Evolutionary conservation across 2,113 vertebrate species (phyloP), one percentile per base, ranked within the genome.

Genomic region (Pleuronectes platessa): DNA sequence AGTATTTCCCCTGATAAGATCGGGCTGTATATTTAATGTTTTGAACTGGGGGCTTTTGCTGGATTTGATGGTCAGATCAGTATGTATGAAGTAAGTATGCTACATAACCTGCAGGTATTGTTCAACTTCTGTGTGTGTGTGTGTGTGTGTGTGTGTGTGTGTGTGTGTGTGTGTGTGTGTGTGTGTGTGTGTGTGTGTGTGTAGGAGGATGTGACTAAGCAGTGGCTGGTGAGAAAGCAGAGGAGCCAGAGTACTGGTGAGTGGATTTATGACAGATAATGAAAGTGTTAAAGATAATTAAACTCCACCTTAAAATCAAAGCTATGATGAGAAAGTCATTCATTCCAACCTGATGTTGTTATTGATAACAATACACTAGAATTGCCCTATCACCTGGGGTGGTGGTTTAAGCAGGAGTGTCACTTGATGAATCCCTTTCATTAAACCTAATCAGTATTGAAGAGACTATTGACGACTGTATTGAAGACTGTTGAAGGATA

Each of bases 211-310:
- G 90, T 95, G 65, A 93, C 94, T 0, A 93, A 93, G 72, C 83
- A 89, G 61, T 95, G 94, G 94, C 79, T 95, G 81, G 80, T 88
- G 72, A 90, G 82, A 7, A 95, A 93, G 79, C 94, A 95, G 88
- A 90, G 85, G 78, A 89, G 68, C 53, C 92, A 93, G 79, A 90
- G 74, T 26, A 84, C 68, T 3, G 93, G 94, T 95, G 81, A 86
- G 94, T 76, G 51, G 26, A 49, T 53, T 21, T 49, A 13, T 23
- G 14, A 37, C 24, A 20, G 20, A 54, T 37, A 0, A 9, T 58
- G 14, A 59, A 67, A 55, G 58, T 42, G 40, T 67, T 24, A 11
- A n/a, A 63, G 53, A 62, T 26, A 15, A 70, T 15, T 14, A 14
- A 77, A 42, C 31, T 8, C 3, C 27, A 10, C 7, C 64, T 37